These are phyloP conservation scores for Rhinella marina DNA, from an alignment of 2,797 vertebrate genomes.

Conservation along the genomic window DNA sequence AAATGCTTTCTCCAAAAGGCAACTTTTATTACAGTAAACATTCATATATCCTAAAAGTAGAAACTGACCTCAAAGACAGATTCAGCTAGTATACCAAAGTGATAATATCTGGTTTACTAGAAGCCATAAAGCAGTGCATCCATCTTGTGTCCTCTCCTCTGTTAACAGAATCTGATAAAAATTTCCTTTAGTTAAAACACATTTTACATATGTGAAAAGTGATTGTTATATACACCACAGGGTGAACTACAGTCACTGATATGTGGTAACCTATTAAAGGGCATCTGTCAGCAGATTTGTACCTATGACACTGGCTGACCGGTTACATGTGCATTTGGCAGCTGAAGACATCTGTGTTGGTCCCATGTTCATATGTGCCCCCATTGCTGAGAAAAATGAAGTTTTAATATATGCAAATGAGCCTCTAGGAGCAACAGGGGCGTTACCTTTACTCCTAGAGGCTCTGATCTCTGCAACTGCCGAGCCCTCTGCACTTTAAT, in stretches of 20 bases:
- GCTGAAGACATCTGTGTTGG: too few relatives aligned
- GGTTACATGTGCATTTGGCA: too few relatives aligned
- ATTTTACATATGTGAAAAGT: not conserved
- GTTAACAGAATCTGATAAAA: not conserved
- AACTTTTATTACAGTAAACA: slow-evolving; percentile 26
- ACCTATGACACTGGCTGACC: too few relatives aligned
- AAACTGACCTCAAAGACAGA: not conserved
- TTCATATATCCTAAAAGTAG: not conserved
- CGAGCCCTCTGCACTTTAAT: too few relatives aligned
- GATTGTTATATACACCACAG: not conserved
- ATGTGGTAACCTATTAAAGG: not conserved
- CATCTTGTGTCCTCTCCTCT: not conserved
- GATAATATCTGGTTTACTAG: not conserved
- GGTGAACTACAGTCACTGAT: not conserved
- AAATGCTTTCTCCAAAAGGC: not conserved
- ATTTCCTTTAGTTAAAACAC: not conserved
- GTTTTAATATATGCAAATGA: too few relatives aligned
- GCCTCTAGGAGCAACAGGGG: too few relatives aligned
- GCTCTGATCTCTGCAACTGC: too few relatives aligned
- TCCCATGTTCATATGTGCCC: too few relatives aligned
- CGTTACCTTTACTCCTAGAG: too few relatives aligned
- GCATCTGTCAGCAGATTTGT: too few relatives aligned
- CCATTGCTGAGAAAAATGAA: too few relatives aligned
- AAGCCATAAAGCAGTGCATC: not conserved
- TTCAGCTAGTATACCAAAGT: not conserved